Percentiles rank a stretch among this genome's conserved stretches.
Evolutionary conservation across 2,797 vertebrate genomes (phyloP).

Genomic region (Brachyalestes nurse): DNA sequence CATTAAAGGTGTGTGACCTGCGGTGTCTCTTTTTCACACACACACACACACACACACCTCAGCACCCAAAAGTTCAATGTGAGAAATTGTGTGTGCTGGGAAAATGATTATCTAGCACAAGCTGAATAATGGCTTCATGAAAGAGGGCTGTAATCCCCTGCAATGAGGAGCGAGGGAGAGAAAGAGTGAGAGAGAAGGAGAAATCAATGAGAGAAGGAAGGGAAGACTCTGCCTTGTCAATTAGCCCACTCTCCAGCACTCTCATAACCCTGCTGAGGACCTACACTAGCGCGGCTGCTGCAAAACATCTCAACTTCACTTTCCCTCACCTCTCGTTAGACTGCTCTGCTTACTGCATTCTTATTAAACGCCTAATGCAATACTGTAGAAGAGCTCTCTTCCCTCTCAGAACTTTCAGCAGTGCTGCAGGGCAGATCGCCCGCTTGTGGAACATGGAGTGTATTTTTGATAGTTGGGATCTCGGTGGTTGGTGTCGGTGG

Average conservation of each 20-base stretch:
- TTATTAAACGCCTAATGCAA: conserved; percentile 18
- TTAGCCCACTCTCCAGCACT: conserved; percentile 45
- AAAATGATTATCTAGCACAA: conserved; percentile 59
- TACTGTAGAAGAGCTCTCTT: conserved; percentile 23
- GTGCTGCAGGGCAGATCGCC: conserved; percentile 11
- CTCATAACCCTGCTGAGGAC: conserved; percentile 42
- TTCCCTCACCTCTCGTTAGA: conserved; percentile 25
- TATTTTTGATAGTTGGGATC: background rate
- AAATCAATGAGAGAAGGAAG: conserved; percentile 52
- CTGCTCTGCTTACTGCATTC: conserved; percentile 8
- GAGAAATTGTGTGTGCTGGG: conserved; percentile 36
- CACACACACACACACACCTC: conserved; percentile 1
- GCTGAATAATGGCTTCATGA: conserved; percentile 52
- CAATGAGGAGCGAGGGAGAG: conserved; percentile 40
- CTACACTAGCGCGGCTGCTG: conserved; percentile 14
- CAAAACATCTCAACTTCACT: conserved; percentile 34
- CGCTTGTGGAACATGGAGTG: background rate
- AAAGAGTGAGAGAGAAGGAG: conserved; percentile 32
- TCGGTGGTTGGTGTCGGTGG: no score
- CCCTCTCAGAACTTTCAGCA: background rate
- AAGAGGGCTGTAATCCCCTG: conserved; percentile 57
- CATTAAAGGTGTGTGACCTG: conserved; percentile 17
- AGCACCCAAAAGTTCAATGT: conserved; percentile 7
- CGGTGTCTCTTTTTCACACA: background rate
- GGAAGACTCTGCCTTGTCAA: conserved; percentile 50